Percentiles rank a stretch among this genome's conserved stretches.
Conservation (phyloP, 64 coral and sea anemone genomes). For the Stylophora pistillata region DNA sequence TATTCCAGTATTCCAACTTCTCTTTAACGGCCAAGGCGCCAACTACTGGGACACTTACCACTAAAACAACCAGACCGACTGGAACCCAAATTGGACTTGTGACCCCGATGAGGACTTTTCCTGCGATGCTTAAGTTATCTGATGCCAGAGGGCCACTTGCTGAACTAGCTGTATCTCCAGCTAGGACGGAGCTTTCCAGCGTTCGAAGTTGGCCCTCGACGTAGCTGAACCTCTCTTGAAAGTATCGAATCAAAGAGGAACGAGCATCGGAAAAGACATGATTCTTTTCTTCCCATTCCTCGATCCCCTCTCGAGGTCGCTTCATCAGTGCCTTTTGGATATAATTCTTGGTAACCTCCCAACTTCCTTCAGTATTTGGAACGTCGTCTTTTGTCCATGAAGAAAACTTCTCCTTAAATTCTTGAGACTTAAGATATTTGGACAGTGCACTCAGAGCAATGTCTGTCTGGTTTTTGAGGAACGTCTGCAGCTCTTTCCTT, state of each 20-base stretch:
- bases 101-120: constrained; percentile 4
- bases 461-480: not conserved
- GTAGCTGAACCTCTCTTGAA: not conserved
- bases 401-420: not conserved
- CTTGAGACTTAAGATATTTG: not conserved
- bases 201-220: constrained; percentile 19
- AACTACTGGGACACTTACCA: constrained; percentile 6
- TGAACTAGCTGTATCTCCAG: not conserved
- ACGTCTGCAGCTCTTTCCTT: not conserved
- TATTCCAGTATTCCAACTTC: not conserved
- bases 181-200: not conserved
- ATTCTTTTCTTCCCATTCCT: constrained; percentile 27
- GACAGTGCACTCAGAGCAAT: not conserved
- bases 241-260: not conserved
- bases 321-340: not conserved
- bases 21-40: not conserved
- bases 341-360: not conserved
- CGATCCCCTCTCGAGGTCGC: constrained; percentile 1
- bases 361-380: constrained; percentile 1
- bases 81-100: constrained; percentile 34
- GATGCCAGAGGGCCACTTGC: not conserved
- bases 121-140: not conserved
- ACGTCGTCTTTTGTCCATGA: constrained; percentile 25
- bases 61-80: not conserved
- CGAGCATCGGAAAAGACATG: constrained; percentile 18